A percentile compares a stretch with the other conserved stretches of the same genome.
These are phyloP conservation scores for Spisula subtruncata DNA, from an alignment of 2,888 invertebrate genomes.

Conservation along the genomic window DNA sequence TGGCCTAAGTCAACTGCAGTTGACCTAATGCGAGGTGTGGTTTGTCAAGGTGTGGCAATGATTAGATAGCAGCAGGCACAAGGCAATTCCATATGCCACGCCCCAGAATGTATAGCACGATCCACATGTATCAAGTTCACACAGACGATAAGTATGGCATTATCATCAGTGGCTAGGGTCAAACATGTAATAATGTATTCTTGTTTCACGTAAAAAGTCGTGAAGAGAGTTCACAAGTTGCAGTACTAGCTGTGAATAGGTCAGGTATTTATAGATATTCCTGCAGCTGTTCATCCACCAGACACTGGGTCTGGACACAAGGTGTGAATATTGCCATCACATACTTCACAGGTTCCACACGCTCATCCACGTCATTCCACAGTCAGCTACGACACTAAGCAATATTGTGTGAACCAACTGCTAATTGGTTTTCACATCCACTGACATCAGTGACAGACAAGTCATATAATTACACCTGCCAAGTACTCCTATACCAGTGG, in stretches of 20 bases:
- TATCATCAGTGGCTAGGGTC: too few relatives aligned
- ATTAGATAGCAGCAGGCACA: too few relatives aligned
- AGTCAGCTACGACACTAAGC: neutral
- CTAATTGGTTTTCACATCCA: neutral
- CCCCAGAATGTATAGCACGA: too few relatives aligned
- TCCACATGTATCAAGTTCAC: too few relatives aligned
- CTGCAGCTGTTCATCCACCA: neutral
- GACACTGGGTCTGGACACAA: neutral
- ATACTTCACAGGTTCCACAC: neutral
- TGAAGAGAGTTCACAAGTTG: neutral
- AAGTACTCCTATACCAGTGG: too few relatives aligned
- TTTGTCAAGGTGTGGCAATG: too few relatives aligned
- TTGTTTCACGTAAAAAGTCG: neutral
- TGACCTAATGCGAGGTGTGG: too few relatives aligned
- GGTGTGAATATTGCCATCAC: neutral
- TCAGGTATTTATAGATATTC: neutral
- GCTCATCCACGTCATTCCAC: neutral
- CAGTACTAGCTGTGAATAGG: neutral
- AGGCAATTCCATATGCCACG: too few relatives aligned
- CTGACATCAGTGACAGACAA: neutral
- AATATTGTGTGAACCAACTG: neutral
- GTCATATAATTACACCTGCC: too few relatives aligned
- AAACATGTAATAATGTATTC: neutral
- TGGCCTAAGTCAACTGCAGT: too few relatives aligned
- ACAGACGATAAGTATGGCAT: too few relatives aligned